Evolutionary conservation across 1,140 invertebrate species (phyloP).

Genomic region (Drosophila neocordata): DNA sequence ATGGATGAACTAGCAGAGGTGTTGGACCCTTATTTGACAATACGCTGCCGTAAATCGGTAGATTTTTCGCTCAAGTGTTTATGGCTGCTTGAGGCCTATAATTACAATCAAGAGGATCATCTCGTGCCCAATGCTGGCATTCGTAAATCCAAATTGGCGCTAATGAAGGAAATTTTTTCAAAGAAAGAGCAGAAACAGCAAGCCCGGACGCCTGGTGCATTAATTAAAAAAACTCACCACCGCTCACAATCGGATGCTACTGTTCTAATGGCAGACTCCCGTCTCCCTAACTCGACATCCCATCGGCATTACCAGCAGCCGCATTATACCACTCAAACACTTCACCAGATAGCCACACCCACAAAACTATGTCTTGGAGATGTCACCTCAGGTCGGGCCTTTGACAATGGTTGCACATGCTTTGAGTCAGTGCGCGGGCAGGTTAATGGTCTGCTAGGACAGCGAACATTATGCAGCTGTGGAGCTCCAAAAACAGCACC

Average conservation of each 20-base stretch:
- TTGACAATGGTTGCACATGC: constrained; percentile 97
- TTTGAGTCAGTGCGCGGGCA: constrained; percentile 86
- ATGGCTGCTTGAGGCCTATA: constrained; percentile 97
- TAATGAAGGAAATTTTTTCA: constrained; percentile 82
- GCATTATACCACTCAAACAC: constrained; percentile 71
- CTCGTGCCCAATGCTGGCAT: constrained; percentile 41
- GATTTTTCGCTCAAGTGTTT: constrained; percentile 98
- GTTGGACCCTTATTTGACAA: constrained; percentile 96
- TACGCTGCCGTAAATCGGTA: constrained; percentile 96
- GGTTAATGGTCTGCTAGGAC: constrained; percentile 88
- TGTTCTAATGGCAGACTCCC: constrained; percentile 82
- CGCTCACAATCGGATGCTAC: constrained; percentile 96
- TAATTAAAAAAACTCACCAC: constrained; percentile 84
- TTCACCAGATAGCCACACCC: constrained; percentile 65
- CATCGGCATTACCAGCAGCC: constrained; percentile 82
- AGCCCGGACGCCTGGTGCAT: constrained; percentile 44
- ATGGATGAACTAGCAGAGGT: constrained; percentile 98
- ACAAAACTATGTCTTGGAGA: constrained; percentile 92
- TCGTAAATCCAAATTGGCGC: constrained; percentile 82
- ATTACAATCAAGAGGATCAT: constrained; percentile 76
- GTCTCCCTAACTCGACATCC: constrained; percentile 70
- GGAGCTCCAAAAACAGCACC: constrained; percentile 91
- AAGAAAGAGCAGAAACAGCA: constrained; percentile 71
- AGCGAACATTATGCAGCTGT: constrained; percentile 89
- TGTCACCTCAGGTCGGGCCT: constrained; percentile 95